Evolutionary conservation across 2,888 invertebrate genomes (phyloP).

Genomic region (Lydus trimaculatus): DNA sequence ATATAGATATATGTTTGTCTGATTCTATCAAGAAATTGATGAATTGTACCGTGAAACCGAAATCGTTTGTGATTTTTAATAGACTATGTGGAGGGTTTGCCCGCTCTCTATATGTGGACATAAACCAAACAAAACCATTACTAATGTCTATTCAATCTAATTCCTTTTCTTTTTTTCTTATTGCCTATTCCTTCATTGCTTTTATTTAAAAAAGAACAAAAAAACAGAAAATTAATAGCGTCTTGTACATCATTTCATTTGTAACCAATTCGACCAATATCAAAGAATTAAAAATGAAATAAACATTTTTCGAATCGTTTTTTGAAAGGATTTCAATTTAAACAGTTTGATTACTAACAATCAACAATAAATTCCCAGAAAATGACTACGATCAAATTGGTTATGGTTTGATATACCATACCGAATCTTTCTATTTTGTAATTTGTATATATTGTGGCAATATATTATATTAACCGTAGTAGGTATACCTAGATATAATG

Average conservation of each 20-base stretch:
- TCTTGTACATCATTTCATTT: neutral
- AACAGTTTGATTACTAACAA: conserved; percentile 44
- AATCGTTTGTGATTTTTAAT: conserved; percentile 42
- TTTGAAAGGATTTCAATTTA: conserved; percentile 48
- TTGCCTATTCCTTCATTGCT: too few species aligned
- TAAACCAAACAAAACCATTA: neutral
- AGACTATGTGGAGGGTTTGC: conserved; percentile 10
- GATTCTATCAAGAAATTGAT: neutral
- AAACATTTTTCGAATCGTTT: conserved; percentile 38
- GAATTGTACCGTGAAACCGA: conserved; percentile 40
- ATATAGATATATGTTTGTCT: neutral
- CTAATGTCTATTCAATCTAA: neutral
- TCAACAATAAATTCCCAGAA: conserved; percentile 46
- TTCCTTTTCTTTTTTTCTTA: neutral
- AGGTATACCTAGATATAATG: too few species aligned
- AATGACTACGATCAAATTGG: conserved; percentile 36
- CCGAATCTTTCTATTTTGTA: conserved; percentile 20
- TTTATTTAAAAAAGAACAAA: conserved; percentile 1
- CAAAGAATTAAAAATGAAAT: conserved; percentile 31
- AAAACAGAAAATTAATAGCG: neutral
- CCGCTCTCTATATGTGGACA: neutral
- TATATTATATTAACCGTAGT: too few species aligned
- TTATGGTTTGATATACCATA: conserved; percentile 31
- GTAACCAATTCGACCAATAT: neutral
- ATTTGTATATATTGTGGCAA: neutral